These are phyloP conservation scores for Saccostrea cuccullata DNA, from an alignment of 1,140 invertebrate species.

Conservation along the genomic window DNA sequence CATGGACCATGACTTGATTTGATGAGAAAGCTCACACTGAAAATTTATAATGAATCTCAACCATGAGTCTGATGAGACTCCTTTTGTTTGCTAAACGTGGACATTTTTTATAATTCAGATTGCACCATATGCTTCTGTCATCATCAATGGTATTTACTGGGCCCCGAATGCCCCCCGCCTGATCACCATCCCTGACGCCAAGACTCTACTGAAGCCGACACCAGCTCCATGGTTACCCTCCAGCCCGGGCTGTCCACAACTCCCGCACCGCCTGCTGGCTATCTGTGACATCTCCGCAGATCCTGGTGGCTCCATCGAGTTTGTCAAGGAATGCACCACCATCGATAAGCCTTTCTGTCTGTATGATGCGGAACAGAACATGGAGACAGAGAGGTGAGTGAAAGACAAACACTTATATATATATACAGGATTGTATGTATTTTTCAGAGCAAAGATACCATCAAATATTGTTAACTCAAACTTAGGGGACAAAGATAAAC, in stretches of 20 bases:
- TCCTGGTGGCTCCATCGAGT: constrained; percentile 99
- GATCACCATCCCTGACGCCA: constrained; percentile 98
- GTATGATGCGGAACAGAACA: constrained; percentile 98
- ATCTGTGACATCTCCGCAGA: constrained; percentile 99
- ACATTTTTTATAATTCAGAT: constrained; percentile 82
- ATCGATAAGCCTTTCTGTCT: constrained; percentile 99
- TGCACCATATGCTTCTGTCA: constrained; percentile 97
- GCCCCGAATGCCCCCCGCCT: constrained; percentile 96
- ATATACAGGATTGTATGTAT: too few species aligned
- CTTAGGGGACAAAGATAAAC: too few species aligned
- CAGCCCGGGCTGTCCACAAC: constrained; percentile 87
- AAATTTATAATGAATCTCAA: background rate
- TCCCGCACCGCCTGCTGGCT: constrained; percentile 88
- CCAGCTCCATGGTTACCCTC: constrained; percentile 95
- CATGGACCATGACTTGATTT: background rate
- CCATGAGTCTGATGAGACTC: background rate
- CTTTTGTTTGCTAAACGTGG: constrained; percentile 46
- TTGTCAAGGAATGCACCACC: constrained; percentile 99
- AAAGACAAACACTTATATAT: background rate
- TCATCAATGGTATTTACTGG: constrained; percentile 99
- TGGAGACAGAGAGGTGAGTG: constrained; percentile 92
- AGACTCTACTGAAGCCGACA: constrained; percentile 91
- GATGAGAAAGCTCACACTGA: background rate
- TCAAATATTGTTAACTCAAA: too few species aligned
- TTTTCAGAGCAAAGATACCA: too few species aligned